Evolutionary conservation across 2,113 vertebrate genomes (phyloP).

Genomic region (Lutjanus erythropterus): DNA sequence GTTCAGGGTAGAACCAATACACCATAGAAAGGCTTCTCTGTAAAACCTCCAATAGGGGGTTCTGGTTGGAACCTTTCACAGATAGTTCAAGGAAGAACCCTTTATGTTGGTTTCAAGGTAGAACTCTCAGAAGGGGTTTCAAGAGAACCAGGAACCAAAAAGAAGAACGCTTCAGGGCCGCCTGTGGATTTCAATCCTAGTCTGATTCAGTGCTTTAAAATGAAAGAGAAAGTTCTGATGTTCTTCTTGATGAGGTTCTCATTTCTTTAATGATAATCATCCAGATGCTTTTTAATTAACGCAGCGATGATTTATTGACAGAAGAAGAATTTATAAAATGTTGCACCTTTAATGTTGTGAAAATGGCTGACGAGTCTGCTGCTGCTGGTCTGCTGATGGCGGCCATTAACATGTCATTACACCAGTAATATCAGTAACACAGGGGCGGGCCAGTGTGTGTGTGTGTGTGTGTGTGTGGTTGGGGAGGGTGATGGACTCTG

Average conservation of each 20-base stretch:
- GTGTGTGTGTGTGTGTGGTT: neutral
- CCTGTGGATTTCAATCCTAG: too few species aligned
- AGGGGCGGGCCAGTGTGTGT: conserved; percentile 18
- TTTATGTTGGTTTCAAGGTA: too few species aligned
- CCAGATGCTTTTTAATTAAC: neutral
- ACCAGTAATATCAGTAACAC: conserved; percentile 13
- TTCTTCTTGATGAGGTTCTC: neutral
- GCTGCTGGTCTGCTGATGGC: conserved; percentile 30
- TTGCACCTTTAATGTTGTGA: conserved; percentile 6
- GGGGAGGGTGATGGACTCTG: conserved; percentile 33
- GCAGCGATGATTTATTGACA: neutral
- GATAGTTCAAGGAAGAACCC: too few species aligned
- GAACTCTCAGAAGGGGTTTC: too few species aligned
- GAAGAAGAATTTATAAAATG: neutral
- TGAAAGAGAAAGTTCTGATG: neutral
- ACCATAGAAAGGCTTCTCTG: too few species aligned
- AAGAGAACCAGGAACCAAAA: too few species aligned
- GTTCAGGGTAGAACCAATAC: too few species aligned
- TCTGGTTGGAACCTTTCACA: too few species aligned
- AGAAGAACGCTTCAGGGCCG: too few species aligned
- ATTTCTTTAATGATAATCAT: neutral
- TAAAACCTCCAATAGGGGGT: too few species aligned
- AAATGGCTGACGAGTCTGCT: neutral
- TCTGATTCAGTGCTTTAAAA: too few species aligned
- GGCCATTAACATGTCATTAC: conserved; percentile 60